Evolutionary conservation across 2,113 vertebrate species (phyloP), one percentile per base, ranked within the genome.

Genomic region (Chloropsis hardwickii): DNA sequence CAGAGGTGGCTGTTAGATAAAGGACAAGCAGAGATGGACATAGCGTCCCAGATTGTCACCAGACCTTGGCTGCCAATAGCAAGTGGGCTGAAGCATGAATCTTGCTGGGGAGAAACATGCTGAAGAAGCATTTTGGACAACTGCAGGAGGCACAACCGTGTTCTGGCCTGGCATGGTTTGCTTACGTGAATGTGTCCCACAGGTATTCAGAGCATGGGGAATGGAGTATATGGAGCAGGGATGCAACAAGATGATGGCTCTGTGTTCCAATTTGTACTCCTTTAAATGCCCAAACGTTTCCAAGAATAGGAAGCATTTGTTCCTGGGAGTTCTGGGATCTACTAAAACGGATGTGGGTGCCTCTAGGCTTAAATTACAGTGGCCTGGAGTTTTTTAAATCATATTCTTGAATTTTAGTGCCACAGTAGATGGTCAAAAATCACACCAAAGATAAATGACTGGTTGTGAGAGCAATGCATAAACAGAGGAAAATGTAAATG

Each of bases 141-240:
- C 42, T 44, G 23, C 0, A 0, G 60, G 35, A 84, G 21, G 45
- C 14, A 62, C 23, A 91, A 4, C 13, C 0, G 0, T 33, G 24
- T n/a, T 70, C 51, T 19, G 10, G 22, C 37, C 57, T 23, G 27
- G 21, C 40, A 23, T 22, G 47, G 19, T 35, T 70, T 70, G 29
- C 42, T 33, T 14, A 31, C 16, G 51, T 13, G 24, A 20, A 33
- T 45, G 15, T 33, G 70, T 50, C 53, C 51, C 48, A 44, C 14
- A 60, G 6, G 37, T 33, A 12, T 70, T 57, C 51, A 70, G 51
- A 64, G 33, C 23, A 22, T 2, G 5, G 14, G 14, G 11, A 82
- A 54, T 8, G 37, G 31, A 77, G 13, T 15, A 21, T 33, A 22
- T 1, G 10, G 53, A 81, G 22, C 40, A 80, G 22, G 45, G 50